phyloP scores from a whole-genome alignment of 2,888 invertebrate genomes.

The Dimorphilus gyrociliatus region DNA sequence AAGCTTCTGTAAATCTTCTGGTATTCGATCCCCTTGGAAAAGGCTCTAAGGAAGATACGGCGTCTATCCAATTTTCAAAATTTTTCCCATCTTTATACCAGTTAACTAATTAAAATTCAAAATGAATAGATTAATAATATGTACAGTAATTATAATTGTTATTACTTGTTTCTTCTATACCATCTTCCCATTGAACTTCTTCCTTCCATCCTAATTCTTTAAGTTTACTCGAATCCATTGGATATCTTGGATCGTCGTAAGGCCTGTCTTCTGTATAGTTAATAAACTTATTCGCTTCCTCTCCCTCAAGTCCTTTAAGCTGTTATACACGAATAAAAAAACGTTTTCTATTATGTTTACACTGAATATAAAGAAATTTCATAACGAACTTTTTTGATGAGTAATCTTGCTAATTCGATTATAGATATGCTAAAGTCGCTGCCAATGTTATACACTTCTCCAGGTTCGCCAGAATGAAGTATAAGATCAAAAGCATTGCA shows the following conservation, averaged over 20 bases:
- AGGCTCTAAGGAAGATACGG: conserved; percentile 11
- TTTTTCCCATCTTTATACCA: conserved; percentile 12
- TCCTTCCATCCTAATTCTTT: conserved; percentile 15
- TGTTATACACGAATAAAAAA: no score
- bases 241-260: conserved; percentile 15
- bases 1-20: no score
- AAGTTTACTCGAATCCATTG: conserved; percentile 15
- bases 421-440: conserved; percentile 21
- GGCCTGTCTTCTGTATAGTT: conserved; percentile 13
- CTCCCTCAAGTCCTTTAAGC: conserved; percentile 6
- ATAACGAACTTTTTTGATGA: conserved; percentile 18
- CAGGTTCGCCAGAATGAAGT: conserved; percentile 20
- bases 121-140: no score
- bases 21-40: conserved; percentile 12
- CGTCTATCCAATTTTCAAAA: conserved; percentile 11
- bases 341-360: no score
- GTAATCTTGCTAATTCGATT: conserved; percentile 25
- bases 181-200: conserved; percentile 14
- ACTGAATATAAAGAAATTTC: no score
- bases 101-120: no score
- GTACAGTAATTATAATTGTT: neutral
- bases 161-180: conserved; percentile 14
- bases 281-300: conserved; percentile 8
- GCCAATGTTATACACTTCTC: conserved; percentile 18
- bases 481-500: conserved; percentile 13